These are phyloP conservation scores for Oreortyx pictus DNA, from an alignment of 2,797 vertebrate genomes.

Conservation along the genomic window DNA sequence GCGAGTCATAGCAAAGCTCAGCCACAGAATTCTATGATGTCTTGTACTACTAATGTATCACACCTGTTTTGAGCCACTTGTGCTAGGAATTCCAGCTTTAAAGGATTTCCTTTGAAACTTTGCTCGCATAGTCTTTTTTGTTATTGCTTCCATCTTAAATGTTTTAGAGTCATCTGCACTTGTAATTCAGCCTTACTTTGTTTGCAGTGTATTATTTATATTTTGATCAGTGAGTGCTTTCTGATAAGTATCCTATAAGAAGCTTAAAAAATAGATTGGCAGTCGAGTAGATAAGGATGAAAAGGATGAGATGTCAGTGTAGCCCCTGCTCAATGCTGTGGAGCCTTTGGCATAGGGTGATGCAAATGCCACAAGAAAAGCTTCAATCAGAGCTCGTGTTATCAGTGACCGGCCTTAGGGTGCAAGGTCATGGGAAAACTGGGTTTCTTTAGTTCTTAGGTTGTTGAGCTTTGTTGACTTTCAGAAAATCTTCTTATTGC, in stretches of 20 bases:
- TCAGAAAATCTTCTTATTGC: not conserved
- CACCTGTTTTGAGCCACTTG: not conserved
- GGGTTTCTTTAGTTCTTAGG: not conserved
- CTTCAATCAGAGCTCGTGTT: not conserved
- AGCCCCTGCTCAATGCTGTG: not conserved
- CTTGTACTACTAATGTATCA: not conserved
- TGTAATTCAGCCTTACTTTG: not conserved
- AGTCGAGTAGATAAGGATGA: not conserved
- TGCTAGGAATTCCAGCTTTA: not conserved
- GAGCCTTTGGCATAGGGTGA: not conserved
- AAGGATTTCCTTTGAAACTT: not conserved
- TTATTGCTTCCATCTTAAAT: not conserved
- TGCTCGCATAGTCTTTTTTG: not conserved
- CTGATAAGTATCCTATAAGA: not conserved
- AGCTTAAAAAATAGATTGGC: fast-evolving
- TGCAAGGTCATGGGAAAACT: not conserved
- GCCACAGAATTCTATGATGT: not conserved
- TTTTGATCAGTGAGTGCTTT: not conserved
- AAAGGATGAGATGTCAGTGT: not conserved
- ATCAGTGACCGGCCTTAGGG: not conserved
- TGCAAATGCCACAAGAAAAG: not conserved
- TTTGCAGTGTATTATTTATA: not conserved
- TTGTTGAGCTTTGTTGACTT: not conserved
- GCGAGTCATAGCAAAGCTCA: not conserved
- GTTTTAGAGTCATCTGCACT: not conserved